Evolutionary conservation across 2,797 vertebrate genomes (phyloP), one percentile per base, ranked within the genome.

Genomic region (Argyrosomus regius): DNA sequence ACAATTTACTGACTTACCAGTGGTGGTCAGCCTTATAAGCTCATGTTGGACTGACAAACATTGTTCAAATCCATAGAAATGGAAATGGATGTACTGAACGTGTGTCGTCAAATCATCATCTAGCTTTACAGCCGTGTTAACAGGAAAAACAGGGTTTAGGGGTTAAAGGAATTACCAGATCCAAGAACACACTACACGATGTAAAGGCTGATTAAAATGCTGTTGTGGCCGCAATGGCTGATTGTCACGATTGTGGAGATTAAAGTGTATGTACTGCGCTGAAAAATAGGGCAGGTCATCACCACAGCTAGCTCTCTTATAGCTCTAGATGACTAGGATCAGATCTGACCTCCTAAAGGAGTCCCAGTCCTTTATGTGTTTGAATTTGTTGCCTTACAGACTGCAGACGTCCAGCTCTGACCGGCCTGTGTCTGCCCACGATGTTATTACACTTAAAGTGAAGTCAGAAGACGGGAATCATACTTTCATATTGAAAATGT

Each of bases 391-490:
- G 22, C 17, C 43, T 35, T 7, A 1, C 12, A 83, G 95, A 74
- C 22, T 61, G 49, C 84, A 82, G 83, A 12, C 11, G 0, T 24
- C 28, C 9, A 76, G 73, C 69, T 58, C 59, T 6, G 85, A 64
- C 2, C 63, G 13, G 12, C 67, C 82, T 0, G 35, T 65, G 0
- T 68, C 60, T 2, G 35, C 64, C 0, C 48, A 10, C 13, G 73
- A 80, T 1, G 8, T 92, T 74, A 88, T 95, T 56, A 89, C 92
- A 0, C 94, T 99, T 61, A 95, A 96, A 31, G 75, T 99, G 85
- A 97, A 91, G 80, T 98, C 97, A 0, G 98, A 99, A 91, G 95
- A 96, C 0, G 97, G 97, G 10, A 94, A 95, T 73, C 91, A 88
- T 24, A 95, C 84, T 0, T 98, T 96, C 48, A 5, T 96, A 0